Percentiles rank a stretch among this genome's conserved stretches.
Evolutionary conservation across 2,113 vertebrate genomes (phyloP).

Genomic region (Psephotus haematonotus): DNA sequence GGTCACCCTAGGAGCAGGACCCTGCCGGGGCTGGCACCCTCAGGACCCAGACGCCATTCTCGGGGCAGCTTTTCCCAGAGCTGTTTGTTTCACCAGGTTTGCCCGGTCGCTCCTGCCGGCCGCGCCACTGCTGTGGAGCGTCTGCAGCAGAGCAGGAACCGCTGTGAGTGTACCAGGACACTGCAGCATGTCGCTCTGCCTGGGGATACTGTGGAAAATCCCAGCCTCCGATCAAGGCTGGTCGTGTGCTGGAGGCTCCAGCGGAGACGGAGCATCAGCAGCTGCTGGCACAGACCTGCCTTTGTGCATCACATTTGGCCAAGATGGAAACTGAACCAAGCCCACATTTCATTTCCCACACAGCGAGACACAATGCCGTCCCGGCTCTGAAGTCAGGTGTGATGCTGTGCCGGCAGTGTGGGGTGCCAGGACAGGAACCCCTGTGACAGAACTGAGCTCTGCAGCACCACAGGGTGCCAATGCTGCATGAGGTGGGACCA

Average conservation of each 20-base stretch:
- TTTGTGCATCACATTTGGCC: conserved; percentile 64
- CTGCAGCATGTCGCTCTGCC: conserved; percentile 59
- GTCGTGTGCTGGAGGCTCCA: conserved; percentile 43
- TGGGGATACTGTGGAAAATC: conserved; percentile 64
- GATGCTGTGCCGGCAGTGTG: fast-evolving
- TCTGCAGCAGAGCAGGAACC: conserved; percentile 22
- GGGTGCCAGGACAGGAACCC: background rate
- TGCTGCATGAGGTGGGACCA: fast-evolving
- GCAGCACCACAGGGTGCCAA: background rate
- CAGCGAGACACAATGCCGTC: background rate
- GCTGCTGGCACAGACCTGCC: conserved; percentile 60
- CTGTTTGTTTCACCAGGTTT: background rate
- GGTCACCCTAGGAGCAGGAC: background rate
- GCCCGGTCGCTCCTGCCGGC: background rate
- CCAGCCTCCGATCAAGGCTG: conserved; percentile 29
- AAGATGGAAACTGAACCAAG: conserved; percentile 25
- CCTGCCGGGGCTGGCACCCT: fast-evolving
- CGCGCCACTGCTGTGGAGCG: background rate
- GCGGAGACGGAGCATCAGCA: conserved; percentile 24
- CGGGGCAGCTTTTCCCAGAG: background rate
- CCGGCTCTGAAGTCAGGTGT: fast-evolving
- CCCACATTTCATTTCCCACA: background rate
- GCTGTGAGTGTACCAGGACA: conserved; percentile 43
- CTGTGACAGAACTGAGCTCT: fast-evolving
- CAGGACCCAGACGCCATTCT: fast-evolving